Base-by-base conservation (phyloP, 2,113 vertebrate genomes). In the Bujurquina vittata region DNA sequence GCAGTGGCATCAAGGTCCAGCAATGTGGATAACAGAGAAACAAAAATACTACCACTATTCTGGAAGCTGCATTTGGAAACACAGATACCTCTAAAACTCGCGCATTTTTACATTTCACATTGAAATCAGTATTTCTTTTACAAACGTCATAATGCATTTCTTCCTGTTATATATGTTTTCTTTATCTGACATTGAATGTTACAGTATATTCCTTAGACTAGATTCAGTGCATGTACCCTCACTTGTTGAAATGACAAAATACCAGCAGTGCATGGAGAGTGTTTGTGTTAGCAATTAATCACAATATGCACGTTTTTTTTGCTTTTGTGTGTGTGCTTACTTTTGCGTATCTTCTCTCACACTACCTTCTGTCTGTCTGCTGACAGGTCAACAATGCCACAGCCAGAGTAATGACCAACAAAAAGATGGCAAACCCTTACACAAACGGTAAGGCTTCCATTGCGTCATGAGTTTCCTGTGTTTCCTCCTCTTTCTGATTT, bases 371-470 rank as follows among this genome's bases (percentile, higher is more conserved):
- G 8, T 75, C 60, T 83, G 20, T 63, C 73, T 85, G 55, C 79
- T 54, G 58, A 85, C 91, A 95, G 94, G 94, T 95, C 75, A 95
- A 95, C 86, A 95, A 95, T 1, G 94, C 94, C 63, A 95, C 94
- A 23, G 94, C 94, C 81, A 80, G 94, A 74, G 94, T 95, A 90
- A 95, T 95, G 94, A 95, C 94, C 61, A 95, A 95, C 90, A 95
- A 95, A 80, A 95, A 95, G 57, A 92, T 95, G 88, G 88, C 94
- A 86, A 95, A 94, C 81, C 93, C 94, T 9, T 95, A 95, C 90
- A 93, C 94, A 23, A 95, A 94, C 1, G 94, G 94, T 94, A 43
- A 86, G 75, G 26, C 72, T 46, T 93, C 40, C 89, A 31, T 31
- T 31, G 17, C 2, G 8, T 58, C 22, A 26, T 10, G 74, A 22